Conservation (phyloP, 2,797 vertebrate species). For the Siniperca undulata region DNA sequence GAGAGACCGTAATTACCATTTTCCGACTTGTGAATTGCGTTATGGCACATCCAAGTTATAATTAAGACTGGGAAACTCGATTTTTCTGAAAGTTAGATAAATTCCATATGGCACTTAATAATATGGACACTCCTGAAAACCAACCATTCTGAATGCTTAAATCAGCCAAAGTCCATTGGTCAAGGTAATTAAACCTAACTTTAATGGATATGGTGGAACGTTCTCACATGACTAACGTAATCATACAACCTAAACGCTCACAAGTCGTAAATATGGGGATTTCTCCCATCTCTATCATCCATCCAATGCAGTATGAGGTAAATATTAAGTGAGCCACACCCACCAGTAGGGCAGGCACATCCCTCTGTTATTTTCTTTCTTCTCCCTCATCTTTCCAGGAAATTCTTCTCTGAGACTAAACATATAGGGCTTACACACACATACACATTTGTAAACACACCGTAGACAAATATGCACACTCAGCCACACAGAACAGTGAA, state of each 20-base stretch:
- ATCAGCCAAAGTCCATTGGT: neutral
- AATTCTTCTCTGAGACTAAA: conserved; percentile 1
- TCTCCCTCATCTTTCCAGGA: conserved; percentile 6
- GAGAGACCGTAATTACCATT: neutral
- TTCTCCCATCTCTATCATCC: neutral
- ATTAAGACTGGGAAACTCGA: neutral
- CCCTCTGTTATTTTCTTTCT: neutral
- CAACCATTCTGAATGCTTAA: neutral
- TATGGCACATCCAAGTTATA: neutral
- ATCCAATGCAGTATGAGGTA: neutral
- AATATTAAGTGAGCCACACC: neutral
- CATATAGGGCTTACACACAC: neutral
- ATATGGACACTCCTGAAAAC: neutral
- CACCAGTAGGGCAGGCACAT: neutral
- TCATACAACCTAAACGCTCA: neutral
- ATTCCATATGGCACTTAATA: neutral
- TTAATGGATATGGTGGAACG: neutral
- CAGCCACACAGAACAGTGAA: conserved; percentile 30
- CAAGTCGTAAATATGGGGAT: neutral
- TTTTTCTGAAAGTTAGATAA: neutral
- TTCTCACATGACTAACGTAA: neutral
- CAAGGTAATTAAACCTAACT: neutral
- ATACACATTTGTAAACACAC: neutral
- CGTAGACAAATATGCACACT: conserved; percentile 6
- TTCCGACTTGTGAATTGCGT: neutral